Evolutionary conservation across 2,113 vertebrate species (phyloP), one percentile per base, ranked within the genome.

Genomic region (Phrynosoma blainvillii): DNA sequence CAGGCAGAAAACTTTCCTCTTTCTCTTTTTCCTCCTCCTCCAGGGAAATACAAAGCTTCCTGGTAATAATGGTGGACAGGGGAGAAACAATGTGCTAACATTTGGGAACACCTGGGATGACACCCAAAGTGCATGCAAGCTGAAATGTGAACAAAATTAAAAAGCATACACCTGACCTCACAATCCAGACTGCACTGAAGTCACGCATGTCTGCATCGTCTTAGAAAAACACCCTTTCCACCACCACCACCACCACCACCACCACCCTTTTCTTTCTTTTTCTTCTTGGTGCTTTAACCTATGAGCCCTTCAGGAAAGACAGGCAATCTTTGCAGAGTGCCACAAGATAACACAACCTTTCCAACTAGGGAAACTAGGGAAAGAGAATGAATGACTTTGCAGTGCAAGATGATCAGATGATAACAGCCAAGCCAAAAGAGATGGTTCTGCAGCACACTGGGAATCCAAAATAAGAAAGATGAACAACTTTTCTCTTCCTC

Each of bases 401-500:
- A 1, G 30, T 54, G 59, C 68, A 88, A 77, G 52, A 0, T 5
- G 78, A 70, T 70, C 27, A 27, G 66, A 18, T 25, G 66, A 70
- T 25, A 70, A 70, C 16, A 70, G 7, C 21, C 66, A 23, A 25
- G 23, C 23, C 21, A 27, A 70, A 70, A 23, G 27, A 92, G 21
- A n/a, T 83, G 32, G 89, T 36, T 59, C 70, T 54, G 59, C 10
- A 70, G 18, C 0, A 52, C 80, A 77, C 78, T 32, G n/a, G 80
- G 85, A 90, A 91, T 23, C 18, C 68, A 71, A 71, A 84, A 84
- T 30, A 25, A 88, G 54, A 40, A 92, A 87, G 56, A 14, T 65
- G 65, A 75, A 7, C 54, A 88, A 95, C 92, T 94, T 94, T 78
- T 14, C 82, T 47, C 25, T 14, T 66, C 65, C 65, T 36, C n/a